Evolutionary conservation across 2,888 invertebrate species (phyloP).

Genomic region (Noctua janthe): DNA sequence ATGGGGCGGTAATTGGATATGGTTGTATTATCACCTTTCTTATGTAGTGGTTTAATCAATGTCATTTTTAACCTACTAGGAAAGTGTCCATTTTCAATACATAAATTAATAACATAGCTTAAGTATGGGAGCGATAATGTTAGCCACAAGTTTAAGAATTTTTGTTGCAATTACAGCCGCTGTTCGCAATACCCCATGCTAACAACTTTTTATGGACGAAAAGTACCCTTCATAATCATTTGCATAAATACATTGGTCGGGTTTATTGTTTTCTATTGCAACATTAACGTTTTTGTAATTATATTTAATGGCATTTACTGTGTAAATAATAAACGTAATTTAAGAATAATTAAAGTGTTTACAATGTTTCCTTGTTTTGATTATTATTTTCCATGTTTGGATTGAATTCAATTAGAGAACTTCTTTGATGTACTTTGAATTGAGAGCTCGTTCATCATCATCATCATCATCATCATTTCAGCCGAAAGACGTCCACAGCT

Average conservation of each 20-base stretch:
- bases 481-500: too few species aligned
- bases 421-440: conserved; percentile 21
- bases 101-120: too few species aligned
- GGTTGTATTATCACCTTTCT: too few species aligned
- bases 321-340: conserved; percentile 59
- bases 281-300: conserved; percentile 57
- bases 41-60: too few species aligned
- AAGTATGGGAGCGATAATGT: too few species aligned
- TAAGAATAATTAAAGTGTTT: conserved; percentile 49
- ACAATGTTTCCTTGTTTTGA: conserved; percentile 41
- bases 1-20: too few species aligned
- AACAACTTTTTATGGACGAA: conserved; percentile 66
- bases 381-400: conserved; percentile 47
- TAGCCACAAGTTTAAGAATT: too few species aligned
- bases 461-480: too few species aligned
- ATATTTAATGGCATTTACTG: conserved; percentile 58
- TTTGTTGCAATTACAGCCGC: too few species aligned
- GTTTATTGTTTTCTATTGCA: conserved; percentile 66
- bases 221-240: conserved; percentile 68
- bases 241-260: conserved; percentile 63
- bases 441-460: too few species aligned
- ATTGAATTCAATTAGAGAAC: conserved; percentile 10
- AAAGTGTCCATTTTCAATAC: too few species aligned
- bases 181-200: conserved; percentile 68
- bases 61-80: too few species aligned